Evolutionary conservation across 2,888 invertebrate species (phyloP).

Genomic region (Archips xylosteana): DNA sequence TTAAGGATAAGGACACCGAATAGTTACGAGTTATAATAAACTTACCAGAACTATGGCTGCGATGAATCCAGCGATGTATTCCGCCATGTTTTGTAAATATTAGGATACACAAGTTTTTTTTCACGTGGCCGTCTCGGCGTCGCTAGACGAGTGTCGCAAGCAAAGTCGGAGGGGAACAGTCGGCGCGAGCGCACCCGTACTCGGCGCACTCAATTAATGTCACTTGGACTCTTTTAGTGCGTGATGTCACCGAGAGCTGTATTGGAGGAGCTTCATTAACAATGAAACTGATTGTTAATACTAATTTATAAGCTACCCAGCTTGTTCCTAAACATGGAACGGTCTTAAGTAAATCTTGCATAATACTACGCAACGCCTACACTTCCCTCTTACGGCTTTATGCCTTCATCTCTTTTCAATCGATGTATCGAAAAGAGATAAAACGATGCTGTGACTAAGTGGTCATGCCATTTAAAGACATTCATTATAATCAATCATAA

Average conservation of each 20-base stretch:
- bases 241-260: conserved; percentile 76
- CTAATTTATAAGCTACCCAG: conserved; percentile 12
- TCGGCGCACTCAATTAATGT: conserved; percentile 73
- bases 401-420: conserved; percentile 7
- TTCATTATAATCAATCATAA: conserved; percentile 13
- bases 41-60: conserved; percentile 75
- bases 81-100: conserved; percentile 64
- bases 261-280: conserved; percentile 63
- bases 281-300: conserved; percentile 53
- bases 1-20: conserved; percentile 6
- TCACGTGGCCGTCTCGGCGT: conserved; percentile 44
- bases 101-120: conserved; percentile 45
- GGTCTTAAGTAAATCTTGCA: conserved; percentile 21
- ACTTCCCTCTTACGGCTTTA: conserved; percentile 3
- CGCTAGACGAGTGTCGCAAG: conserved; percentile 65
- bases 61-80: conserved; percentile 71
- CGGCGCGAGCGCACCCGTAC: conserved; percentile 60
- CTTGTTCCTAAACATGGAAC: conserved; percentile 40
- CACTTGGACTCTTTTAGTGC: conserved; percentile 64
- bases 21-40: conserved; percentile 44
- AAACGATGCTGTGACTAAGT: not conserved
- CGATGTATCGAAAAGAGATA: conserved; percentile 26
- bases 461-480: conserved; percentile 22
- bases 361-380: conserved; percentile 19
- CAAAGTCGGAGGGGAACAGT: conserved; percentile 68